Evolutionary conservation across 1,140 invertebrate species (phyloP).

Genomic region (Colletes latitarsis): DNA sequence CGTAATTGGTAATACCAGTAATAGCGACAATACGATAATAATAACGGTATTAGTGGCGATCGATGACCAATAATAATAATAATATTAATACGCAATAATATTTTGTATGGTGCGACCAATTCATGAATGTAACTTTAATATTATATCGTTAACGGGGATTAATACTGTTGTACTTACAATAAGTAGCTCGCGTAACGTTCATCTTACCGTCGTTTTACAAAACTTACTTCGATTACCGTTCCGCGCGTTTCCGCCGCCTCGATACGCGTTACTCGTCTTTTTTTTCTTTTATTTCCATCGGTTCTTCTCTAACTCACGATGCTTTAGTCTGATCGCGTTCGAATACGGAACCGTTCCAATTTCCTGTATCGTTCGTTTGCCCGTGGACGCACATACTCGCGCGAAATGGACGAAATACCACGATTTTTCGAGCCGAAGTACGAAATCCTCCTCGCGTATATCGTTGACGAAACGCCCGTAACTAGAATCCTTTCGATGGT

Average conservation of each 20-base stretch:
- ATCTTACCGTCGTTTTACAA: constrained; percentile 21
- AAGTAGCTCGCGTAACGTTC: constrained; percentile 65
- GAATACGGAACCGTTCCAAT: background rate
- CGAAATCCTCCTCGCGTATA: background rate
- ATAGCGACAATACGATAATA: constrained; percentile 37
- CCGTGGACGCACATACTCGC: background rate
- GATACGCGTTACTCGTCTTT: constrained; percentile 22
- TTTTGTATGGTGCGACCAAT: constrained; percentile 13
- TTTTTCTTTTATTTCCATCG: background rate
- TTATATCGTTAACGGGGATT: constrained; percentile 68
- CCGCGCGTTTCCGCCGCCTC: background rate
- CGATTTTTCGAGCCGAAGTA: background rate
- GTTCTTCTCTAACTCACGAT: background rate
- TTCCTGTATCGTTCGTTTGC: background rate
- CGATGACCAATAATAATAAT: constrained; percentile 33
- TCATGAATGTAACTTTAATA: constrained; percentile 34
- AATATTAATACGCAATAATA: constrained; percentile 48
- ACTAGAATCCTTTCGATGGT: background rate
- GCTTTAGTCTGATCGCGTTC: background rate
- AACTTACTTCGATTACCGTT: background rate
- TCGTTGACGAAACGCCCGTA: too few species aligned
- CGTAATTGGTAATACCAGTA: constrained; percentile 5
- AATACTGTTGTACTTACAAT: constrained; percentile 77
- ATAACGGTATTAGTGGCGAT: constrained; percentile 28
- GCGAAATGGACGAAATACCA: constrained; percentile 3